Evolutionary conservation across 2,113 vertebrate species (phyloP).

Genomic region (Catharus minimus): DNA sequence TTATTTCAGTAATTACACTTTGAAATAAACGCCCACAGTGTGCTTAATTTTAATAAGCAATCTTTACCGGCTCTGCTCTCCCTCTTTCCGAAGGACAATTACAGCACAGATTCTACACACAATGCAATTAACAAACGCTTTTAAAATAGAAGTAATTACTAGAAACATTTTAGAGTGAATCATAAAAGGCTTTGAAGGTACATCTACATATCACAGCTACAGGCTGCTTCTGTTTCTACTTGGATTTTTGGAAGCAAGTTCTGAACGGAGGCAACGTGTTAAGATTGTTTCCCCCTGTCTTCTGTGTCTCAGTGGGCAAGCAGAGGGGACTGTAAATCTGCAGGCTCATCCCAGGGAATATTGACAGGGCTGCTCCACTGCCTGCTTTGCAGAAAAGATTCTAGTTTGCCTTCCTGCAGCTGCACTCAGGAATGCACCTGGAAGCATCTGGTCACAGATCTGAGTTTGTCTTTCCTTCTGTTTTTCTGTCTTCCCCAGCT

Average conservation of each 20-base stretch:
- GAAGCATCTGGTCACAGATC: conserved; percentile 39
- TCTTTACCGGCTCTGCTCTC: conserved; percentile 51
- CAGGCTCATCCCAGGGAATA: neutral
- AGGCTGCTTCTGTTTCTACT: conserved; percentile 11
- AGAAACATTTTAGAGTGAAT: conserved; percentile 51
- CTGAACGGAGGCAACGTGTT: neutral
- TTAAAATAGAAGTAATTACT: conserved; percentile 65
- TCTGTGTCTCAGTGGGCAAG: neutral
- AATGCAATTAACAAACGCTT: conserved; percentile 57
- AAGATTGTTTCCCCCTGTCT: neutral
- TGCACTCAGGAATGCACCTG: conserved; percentile 65
- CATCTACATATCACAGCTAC: conserved; percentile 39
- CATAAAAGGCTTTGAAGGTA: conserved; percentile 60
- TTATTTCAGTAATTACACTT: conserved; percentile 72
- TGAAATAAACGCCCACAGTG: conserved; percentile 64
- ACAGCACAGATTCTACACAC: conserved; percentile 35
- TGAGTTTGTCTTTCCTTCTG: conserved; percentile 43
- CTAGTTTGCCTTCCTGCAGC: conserved; percentile 48
- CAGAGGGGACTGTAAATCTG: neutral
- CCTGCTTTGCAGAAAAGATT: neutral
- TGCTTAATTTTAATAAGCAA: conserved; percentile 62
- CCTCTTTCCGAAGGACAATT: conserved; percentile 61
- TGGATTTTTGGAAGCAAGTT: conserved; percentile 17
- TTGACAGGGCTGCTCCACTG: neutral
- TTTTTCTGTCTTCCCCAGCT: conserved; percentile 1